These are phyloP conservation scores for Stichopus horrens DNA, from an alignment of 53 echinoderm and acorn worm species.

Conservation along the genomic window DNA sequence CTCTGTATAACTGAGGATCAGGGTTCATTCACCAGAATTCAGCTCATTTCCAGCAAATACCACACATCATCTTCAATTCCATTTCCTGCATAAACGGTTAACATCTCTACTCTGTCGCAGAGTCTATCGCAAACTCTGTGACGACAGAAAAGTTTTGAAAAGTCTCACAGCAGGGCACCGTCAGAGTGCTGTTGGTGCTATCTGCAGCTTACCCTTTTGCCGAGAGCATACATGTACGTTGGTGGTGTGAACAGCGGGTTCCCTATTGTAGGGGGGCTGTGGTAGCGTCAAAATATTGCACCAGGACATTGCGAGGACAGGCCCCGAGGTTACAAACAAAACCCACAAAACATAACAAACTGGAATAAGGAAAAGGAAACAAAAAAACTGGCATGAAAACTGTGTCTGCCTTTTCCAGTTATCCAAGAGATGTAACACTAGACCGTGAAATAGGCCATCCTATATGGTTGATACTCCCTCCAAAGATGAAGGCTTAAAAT, in stretches of 20 bases:
- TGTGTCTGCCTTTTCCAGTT: constrained; percentile 11
- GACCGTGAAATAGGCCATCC: background rate
- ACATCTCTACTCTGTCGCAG: background rate
- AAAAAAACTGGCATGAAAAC: background rate
- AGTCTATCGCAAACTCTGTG: too few species aligned
- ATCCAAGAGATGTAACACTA: constrained; percentile 9
- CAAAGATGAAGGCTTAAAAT: background rate
- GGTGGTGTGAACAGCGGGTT: constrained; percentile 29
- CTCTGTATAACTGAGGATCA: background rate
- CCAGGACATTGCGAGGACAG: constrained; percentile 28
- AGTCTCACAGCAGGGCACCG: background rate
- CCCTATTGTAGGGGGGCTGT: constrained; percentile 29
- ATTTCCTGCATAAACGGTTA: background rate
- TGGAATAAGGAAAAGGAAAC: background rate
- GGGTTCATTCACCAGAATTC: constrained; percentile 25
- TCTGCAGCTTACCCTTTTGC: background rate
- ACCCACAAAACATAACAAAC: constrained; percentile 42
- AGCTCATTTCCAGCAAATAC: constrained; percentile 18
- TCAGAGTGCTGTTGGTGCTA: background rate
- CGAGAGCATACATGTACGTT: constrained; percentile 26
- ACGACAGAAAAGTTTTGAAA: background rate
- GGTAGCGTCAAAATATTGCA: constrained; percentile 26
- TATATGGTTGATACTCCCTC: background rate
- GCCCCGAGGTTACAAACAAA: constrained; percentile 33
- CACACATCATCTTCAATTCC: constrained; percentile 24